Evolutionary conservation across 2,113 vertebrate genomes (phyloP), one percentile per base, ranked within the genome.

Genomic region (Canis aureus): DNA sequence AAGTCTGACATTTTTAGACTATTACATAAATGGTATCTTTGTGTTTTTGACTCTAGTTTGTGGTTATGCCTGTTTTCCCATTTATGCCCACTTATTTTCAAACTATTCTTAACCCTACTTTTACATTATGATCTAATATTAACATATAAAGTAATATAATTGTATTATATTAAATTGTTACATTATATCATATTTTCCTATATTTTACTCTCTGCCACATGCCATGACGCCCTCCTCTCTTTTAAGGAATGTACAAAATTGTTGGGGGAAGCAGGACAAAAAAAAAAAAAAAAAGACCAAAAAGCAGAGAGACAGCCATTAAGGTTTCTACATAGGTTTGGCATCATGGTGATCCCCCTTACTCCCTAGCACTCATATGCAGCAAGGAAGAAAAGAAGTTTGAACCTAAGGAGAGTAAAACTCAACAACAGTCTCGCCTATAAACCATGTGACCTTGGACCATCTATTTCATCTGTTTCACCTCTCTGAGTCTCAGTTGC

Each of bases 381-480:
- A n/a, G 3, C 0, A 3, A 80, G 81, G 89, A 43, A 78, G 67
- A 51, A 13, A 43, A 43, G 19, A 53, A 35, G 20, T 29, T 11
- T 22, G 27, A 38, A 16, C 35, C 4, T 11, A 8, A 12, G 5
- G 19, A 49, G 16, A 76, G 23, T 11, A 59, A 16, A 69, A 16
- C 22, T 23, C 51, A 67, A 0, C 51, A 67, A 0, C 0, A 3
- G n/a, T 51, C n/a, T 80, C 7, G 0, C 2, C 6, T 17, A 0
- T 20, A 25, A 49, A 20, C 32, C 3, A 3, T 38, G 29, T 76
- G 16, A 29, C 19, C 90, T 64, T n/a, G 78, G 29, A 29, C 13
- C 8, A 35, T 22, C 60, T 22, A 13, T 25, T 16, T 62, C 8
- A 35, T 22, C 60, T 22, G 17, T 25, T 16, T 62, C 8, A 0